Evolutionary conservation across 2,888 invertebrate genomes (phyloP), one percentile per base, ranked within the genome.

Genomic region (Eupithecia insigniata): DNA sequence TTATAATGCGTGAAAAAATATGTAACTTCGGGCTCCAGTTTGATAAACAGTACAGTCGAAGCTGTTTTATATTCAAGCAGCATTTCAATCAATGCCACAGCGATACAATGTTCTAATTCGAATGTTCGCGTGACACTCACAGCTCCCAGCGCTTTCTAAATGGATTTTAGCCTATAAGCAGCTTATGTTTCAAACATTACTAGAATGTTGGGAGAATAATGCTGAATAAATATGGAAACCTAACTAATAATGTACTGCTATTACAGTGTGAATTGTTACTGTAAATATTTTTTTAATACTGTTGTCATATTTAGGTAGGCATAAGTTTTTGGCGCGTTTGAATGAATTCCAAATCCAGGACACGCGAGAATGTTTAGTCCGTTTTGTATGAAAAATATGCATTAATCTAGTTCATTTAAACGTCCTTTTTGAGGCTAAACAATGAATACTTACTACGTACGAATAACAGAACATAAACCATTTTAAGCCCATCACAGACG

Each of bases 111-210:
- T 30, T 18, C 16, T 60, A 18, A 60, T 60, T 22, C 18, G 8
- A 60, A 60, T 60, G 28, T 60, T 18, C 34, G 74, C 71, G 69
- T 69, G 74, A 66, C 74, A 36, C 43, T 60, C 68, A 62, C 36
- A 62, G 32, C 68, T 67, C 61, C 69, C 64, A 55, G 16, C 58
- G 70, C 66, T 66, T 32, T 43, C 36, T 46, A 71, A 71, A 61
- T 71, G 71, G 71, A 71, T 71, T n/a, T n/a, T 68, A 71, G 36
- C 36, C 43, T 1, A 12, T 68, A 71, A 71, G 71, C 67, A 71
- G 67, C 67, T 65, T 71, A 43, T 43, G 67, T 60, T 60, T 67
- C 51, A 71, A 71, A 67, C 67, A 67, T 67, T 71, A 18, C 55
- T 55, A 65, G 32, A 58, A 67, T 64, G 64, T 34, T 30, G 67